Percentiles rank a stretch among this genome's conserved stretches.
Conservation (phyloP, 1,140 invertebrate species). For the Pseudomyrmex concolor region DNA sequence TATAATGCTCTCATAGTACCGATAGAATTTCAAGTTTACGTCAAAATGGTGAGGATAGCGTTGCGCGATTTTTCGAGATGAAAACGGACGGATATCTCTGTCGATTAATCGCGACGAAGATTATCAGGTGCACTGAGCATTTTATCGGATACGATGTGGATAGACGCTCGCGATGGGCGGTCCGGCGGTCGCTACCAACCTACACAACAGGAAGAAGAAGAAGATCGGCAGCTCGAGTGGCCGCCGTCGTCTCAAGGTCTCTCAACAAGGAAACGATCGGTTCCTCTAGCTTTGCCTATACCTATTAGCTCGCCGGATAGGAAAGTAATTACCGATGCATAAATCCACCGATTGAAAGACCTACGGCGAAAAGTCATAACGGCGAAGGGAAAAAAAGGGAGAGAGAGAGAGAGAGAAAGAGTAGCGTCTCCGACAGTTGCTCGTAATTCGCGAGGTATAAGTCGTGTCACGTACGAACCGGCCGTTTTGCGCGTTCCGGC, state of each 20-base stretch:
- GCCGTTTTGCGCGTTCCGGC: conserved; percentile 36
- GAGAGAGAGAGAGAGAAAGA: neutral
- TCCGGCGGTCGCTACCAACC: conserved; percentile 45
- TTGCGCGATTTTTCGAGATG: neutral
- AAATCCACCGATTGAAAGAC: conserved; percentile 60
- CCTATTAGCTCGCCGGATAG: conserved; percentile 65
- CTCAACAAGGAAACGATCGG: conserved; percentile 62
- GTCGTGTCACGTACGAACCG: conserved; percentile 61
- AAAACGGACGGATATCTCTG: conserved; percentile 42
- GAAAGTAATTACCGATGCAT: conserved; percentile 72
- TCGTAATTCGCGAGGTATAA: conserved; percentile 62
- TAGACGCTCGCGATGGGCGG: conserved; percentile 62
- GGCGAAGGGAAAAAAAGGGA: neutral
- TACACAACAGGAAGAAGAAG: conserved; percentile 3
- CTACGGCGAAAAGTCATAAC: conserved; percentile 38
- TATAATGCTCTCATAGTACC: neutral
- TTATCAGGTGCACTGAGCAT: conserved; percentile 60
- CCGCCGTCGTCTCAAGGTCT: conserved; percentile 17
- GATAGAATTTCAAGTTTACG: conserved; percentile 43
- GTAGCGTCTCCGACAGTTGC: conserved; percentile 33
- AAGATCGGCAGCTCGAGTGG: conserved; percentile 31
- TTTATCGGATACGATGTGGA: conserved; percentile 63
- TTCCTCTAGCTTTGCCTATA: conserved; percentile 27
- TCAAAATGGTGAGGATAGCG: neutral
- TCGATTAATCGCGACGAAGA: conserved; percentile 65